These are phyloP conservation scores for Arnoldichthys spilopterus DNA, from an alignment of 2,797 vertebrate genomes.

Conservation along the genomic window DNA sequence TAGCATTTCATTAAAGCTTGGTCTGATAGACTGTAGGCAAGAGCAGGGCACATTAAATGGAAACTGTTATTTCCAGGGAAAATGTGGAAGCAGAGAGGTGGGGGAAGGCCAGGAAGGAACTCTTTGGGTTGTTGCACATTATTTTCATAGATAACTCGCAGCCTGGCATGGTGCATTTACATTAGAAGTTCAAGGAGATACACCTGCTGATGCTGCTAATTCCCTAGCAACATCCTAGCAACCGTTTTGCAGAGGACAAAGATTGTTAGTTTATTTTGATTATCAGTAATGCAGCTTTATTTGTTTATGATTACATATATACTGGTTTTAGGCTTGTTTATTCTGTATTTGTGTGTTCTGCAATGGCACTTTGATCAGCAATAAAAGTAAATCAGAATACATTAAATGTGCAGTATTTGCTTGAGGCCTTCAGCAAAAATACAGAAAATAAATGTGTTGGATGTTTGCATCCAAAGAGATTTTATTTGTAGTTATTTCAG, in stretches of 20 bases:
- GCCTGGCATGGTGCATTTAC: conserved; percentile 30
- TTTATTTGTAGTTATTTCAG: background rate
- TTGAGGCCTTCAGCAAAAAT: background rate
- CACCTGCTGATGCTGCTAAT: conserved; percentile 44
- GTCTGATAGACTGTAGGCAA: conserved; percentile 67
- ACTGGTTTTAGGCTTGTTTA: conserved; percentile 5
- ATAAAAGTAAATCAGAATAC: conserved; percentile 16
- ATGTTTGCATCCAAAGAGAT: background rate
- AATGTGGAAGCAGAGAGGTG: conserved; percentile 41
- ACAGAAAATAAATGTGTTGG: background rate
- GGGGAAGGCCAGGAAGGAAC: conserved; percentile 34
- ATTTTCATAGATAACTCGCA: conserved; percentile 45
- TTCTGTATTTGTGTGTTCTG: background rate
- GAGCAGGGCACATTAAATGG: conserved; percentile 62
- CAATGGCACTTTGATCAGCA: background rate
- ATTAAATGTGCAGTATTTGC: background rate
- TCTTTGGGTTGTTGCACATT: conserved; percentile 37
- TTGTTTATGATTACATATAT: conserved; percentile 9
- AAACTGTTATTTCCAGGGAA: conserved; percentile 62
- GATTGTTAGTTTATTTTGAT: conserved; percentile 2
- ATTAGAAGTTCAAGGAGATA: conserved; percentile 36
- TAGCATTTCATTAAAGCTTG: conserved; percentile 68
- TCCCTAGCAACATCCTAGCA: conserved; percentile 46
- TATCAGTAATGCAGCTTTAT: background rate
- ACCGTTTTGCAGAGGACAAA: conserved; percentile 28